Conservation (phyloP, 2,113 vertebrate genomes). For the Anguilla rostrata region DNA sequence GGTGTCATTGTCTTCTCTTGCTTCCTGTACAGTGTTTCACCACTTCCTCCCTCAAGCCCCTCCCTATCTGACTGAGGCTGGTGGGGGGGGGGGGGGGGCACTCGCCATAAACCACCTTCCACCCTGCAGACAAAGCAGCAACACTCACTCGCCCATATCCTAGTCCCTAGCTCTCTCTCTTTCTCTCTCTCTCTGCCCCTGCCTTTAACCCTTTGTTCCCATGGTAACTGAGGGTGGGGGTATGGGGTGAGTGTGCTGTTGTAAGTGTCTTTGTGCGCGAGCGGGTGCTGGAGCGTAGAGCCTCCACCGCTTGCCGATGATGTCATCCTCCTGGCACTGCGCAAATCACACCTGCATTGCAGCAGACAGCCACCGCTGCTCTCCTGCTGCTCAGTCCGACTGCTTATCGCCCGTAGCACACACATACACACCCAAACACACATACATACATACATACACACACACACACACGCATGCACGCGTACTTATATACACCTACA, state of each 20-base stretch:
- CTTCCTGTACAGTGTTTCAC: neutral
- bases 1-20: neutral
- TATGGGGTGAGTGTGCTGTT: neutral
- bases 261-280: conserved; percentile 7
- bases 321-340: conserved; percentile 1
- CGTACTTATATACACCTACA: neutral
- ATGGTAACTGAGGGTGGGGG: neutral
- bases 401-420: neutral
- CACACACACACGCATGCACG: neutral
- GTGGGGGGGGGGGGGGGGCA: too few species aligned
- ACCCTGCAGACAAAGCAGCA: neutral
- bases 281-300: neutral
- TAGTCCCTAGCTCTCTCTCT: neutral
- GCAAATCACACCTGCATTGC: conserved; percentile 18
- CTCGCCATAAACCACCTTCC: neutral
- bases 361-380: neutral
- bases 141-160: neutral
- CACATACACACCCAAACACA: neutral
- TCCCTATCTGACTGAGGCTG: neutral
- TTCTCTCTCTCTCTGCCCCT: neutral
- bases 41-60: neutral
- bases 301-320: neutral
- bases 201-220: neutral
- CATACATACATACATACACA: neutral
- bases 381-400: neutral